Conservation (phyloP, 2,113 vertebrate genomes). For the Octodon degus region DNA sequence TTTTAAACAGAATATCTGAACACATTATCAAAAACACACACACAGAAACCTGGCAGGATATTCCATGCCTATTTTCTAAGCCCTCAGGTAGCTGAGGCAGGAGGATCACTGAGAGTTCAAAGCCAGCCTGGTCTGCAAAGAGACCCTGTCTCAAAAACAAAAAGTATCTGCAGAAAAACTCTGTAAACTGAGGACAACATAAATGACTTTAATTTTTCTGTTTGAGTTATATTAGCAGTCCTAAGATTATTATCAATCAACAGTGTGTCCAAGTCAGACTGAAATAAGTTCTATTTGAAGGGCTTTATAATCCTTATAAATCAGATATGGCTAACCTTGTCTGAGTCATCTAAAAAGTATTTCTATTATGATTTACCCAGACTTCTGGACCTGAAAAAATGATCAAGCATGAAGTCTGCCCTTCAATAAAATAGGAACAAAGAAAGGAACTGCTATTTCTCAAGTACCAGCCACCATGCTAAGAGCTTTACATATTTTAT, state of each 20-base stretch:
- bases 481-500: slow-evolving; percentile 35
- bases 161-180: background rate
- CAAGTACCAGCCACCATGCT: background rate
- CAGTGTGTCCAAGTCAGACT: background rate
- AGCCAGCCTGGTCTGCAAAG: background rate
- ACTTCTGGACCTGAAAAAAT: background rate
- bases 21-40: background rate
- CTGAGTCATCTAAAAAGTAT: background rate
- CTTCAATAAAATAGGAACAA: background rate
- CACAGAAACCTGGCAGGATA: background rate
- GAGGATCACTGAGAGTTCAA: background rate
- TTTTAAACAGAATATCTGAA: background rate
- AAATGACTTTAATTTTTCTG: background rate
- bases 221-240: background rate
- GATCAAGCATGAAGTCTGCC: background rate
- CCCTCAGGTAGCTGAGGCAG: background rate
- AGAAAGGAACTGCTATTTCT: background rate
- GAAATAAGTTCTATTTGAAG: background rate
- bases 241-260: background rate
- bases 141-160: background rate
- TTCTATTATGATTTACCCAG: background rate
- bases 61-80: background rate
- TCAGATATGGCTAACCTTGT: background rate
- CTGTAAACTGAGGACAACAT: background rate
- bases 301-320: background rate